Conservation (phyloP, 2,888 invertebrate species). For the Folsomia manolachei region DNA sequence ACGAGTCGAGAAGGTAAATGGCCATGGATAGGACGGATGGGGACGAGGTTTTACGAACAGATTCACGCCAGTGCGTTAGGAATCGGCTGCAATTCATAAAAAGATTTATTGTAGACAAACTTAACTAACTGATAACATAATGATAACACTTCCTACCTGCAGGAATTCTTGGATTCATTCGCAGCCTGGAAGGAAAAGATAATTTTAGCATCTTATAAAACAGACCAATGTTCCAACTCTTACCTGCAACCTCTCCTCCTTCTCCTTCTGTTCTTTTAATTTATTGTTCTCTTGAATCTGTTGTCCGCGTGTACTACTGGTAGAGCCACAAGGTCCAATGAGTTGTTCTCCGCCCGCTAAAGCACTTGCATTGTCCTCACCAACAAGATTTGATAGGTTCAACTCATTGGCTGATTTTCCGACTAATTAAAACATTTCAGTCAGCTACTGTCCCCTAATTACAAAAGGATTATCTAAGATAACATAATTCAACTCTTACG, state of each 20-base stretch:
- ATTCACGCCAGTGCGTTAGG: constrained; percentile 75
- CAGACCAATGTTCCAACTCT: no score
- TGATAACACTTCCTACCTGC: constrained; percentile 43
- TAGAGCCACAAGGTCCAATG: constrained; percentile 24
- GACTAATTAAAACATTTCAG: constrained; percentile 55
- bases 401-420: constrained; percentile 56
- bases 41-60: constrained; percentile 76
- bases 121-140: constrained; percentile 23
- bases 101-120: neutral
- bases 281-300: constrained; percentile 33
- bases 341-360: constrained; percentile 10
- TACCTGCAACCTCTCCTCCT: constrained; percentile 13
- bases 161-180: constrained; percentile 19
- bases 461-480: no score
- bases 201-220: no score
- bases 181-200: no score
- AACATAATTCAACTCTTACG: no score
- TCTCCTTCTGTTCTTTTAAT: constrained; percentile 25
- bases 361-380: constrained; percentile 21
- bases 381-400: constrained; percentile 33
- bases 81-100: constrained; percentile 18
- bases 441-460: no score
- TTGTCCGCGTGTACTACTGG: constrained; percentile 18
- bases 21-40: constrained; percentile 89
- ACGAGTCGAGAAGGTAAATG: constrained; percentile 81